Base-by-base conservation (phyloP, 2,888 invertebrate genomes). In the Agriopis aurantiaria region DNA sequence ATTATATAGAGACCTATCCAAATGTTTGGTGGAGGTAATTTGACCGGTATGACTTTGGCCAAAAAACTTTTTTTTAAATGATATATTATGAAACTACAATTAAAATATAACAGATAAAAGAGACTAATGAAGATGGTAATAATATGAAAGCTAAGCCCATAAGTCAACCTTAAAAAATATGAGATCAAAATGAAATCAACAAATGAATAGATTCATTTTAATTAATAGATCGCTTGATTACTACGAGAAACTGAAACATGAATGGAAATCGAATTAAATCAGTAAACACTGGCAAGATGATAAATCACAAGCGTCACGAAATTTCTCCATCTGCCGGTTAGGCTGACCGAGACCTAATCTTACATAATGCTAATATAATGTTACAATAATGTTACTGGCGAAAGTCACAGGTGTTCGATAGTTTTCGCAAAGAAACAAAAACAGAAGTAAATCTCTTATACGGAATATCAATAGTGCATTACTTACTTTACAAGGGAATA, bases 341-440 rank as follows among this genome's bases (percentile, higher is more conserved):
- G 77, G 69, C 63, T 89, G 91, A 85, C 91, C 92, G 85, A 92
- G 91, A 91, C 91, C 92, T 88, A 78, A 78, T 71, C 78, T 91
- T 91, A 88, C 80, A 84, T 86, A 90, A 91, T 78, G 68, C 75
- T 75, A 81, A 87, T 81, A 83, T 86, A 90, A 91, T 78, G 69
- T 76, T 75, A 81, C 82, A 79, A 76, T 71, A 69, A 80, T 87
- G 83, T 84, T 84, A 82, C 79, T 72, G 82, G 88, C 85, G 91
- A 92, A 91, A 91, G 90, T 84, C 79, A 82, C 88, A 88, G 86
- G 85, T 89, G 89, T 80, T 58, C 41, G 62, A 49, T 41, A 41
- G 46, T 56, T 55, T 48, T 45, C 57, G 57, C 53, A 53, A 14
- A 58, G 40, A 45, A 23, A n/a, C 5, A 43, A 1, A 55, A 45